Conservation (phyloP, 1,140 invertebrate species). For the Ceratosolen solmsi region DNA sequence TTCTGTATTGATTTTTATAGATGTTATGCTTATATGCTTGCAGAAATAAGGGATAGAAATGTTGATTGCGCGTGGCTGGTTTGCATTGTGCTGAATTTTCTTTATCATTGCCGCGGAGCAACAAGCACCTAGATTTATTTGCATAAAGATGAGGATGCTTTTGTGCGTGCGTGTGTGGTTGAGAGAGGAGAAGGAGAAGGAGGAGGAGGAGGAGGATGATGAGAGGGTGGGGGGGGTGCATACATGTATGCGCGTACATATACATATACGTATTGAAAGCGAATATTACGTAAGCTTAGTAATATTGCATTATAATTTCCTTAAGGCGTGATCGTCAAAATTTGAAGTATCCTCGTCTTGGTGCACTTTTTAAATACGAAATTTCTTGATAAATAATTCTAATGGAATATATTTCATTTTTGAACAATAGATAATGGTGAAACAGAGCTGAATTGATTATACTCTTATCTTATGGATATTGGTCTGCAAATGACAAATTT, state of each 20-base stretch:
- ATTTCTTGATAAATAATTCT: background rate
- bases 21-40: background rate
- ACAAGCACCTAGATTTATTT: background rate
- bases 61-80: too few species aligned
- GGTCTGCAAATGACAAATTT: slow-evolving; percentile 12
- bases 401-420: background rate
- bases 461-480: background rate
- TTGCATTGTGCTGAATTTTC: background rate
- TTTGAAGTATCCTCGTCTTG: background rate
- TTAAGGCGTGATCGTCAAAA: too few species aligned
- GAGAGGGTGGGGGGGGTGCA: too few species aligned
- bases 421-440: background rate
- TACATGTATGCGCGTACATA: too few species aligned
- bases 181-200: too few species aligned
- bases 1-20: background rate
- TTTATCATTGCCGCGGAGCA: too few species aligned
- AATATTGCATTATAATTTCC: too few species aligned
- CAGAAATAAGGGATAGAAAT: background rate
- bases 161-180: too few species aligned
- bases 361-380: background rate
- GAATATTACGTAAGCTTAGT: too few species aligned
- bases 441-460: slow-evolving; percentile 4
- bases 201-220: too few species aligned
- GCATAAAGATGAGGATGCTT: background rate
- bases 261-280: too few species aligned